Evolutionary conservation across 2,797 vertebrate genomes (phyloP).

Genomic region (Gymnocypris eckloni): DNA sequence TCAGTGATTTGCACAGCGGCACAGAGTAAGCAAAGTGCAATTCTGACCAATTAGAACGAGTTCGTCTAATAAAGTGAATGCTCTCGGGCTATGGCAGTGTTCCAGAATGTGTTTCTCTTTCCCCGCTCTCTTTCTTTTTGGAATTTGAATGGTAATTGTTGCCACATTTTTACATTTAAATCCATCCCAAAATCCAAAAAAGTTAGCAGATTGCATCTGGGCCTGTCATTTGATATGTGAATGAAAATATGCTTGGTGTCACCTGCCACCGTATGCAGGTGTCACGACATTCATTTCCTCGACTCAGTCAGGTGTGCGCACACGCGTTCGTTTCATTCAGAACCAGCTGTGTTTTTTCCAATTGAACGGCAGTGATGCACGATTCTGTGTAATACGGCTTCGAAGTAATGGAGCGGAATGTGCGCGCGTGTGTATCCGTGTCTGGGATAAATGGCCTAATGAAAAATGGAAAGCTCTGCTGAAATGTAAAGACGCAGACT

Average conservation of each 20-base stretch:
- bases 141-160: background rate
- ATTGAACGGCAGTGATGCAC: constrained; percentile 39
- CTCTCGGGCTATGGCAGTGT: background rate
- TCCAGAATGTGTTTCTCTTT: background rate
- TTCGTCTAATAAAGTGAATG: constrained; percentile 17
- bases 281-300: constrained; percentile 16
- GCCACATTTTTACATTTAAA: background rate
- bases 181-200: background rate
- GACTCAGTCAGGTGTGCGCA: background rate
- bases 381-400: constrained; percentile 31
- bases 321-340: background rate
- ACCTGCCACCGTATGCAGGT: constrained; percentile 13
- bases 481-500: constrained; percentile 31
- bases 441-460: constrained; percentile 49
- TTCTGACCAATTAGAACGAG: constrained; percentile 9
- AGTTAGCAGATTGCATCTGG: background rate
- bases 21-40: constrained; percentile 26
- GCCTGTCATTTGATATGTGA: constrained; percentile 31
- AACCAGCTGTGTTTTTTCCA: background rate
- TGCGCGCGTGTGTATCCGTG: constrained; percentile 6
- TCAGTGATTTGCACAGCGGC: constrained; percentile 22
- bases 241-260: constrained; percentile 39
- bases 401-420: constrained; percentile 42
- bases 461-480: constrained; percentile 47
- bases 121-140: background rate